Conservation (phyloP, 2,888 invertebrate genomes). For the Nephrotoma guestfalica region DNA sequence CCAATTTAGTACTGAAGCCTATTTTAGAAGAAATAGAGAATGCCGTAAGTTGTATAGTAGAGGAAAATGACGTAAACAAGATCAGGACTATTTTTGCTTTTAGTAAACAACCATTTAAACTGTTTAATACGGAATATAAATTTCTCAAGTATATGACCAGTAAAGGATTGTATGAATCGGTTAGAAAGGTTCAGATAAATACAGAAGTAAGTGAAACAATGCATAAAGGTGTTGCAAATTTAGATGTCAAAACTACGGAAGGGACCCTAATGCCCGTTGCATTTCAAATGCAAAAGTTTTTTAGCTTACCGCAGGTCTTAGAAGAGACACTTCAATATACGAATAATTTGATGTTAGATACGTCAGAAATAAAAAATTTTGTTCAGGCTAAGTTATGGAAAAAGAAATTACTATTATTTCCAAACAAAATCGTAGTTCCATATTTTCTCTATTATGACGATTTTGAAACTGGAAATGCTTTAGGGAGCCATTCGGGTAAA, state of each 20-base stretch:
- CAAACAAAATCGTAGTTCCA: not conserved
- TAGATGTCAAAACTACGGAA: slow-evolving; percentile 10
- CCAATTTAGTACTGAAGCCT: too few species aligned
- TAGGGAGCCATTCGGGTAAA: not conserved
- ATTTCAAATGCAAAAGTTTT: slow-evolving; percentile 12
- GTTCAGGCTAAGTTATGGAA: too few species aligned
- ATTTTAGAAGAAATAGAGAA: too few species aligned
- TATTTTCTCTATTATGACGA: not conserved
- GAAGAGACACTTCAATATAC: slow-evolving; percentile 7
- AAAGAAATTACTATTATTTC: not conserved
- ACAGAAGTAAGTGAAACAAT: not conserved
- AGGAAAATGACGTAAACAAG: too few species aligned
- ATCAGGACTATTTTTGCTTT: too few species aligned
- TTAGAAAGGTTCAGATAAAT: not conserved
- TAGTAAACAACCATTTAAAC: not conserved
- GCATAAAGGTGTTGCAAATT: slow-evolving; percentile 9
- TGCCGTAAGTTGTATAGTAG: too few species aligned
- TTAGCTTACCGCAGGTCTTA: slow-evolving; percentile 9
- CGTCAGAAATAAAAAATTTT: not conserved
- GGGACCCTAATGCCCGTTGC: slow-evolving; percentile 10
- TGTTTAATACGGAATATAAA: not conserved
- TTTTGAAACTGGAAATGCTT: not conserved
- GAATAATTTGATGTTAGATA: slow-evolving; percentile 3
- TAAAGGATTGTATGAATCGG: not conserved
- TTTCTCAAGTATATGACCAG: not conserved